Base-by-base conservation (phyloP, 2,888 invertebrate species). In the Hoplodrina ambigua region DNA sequence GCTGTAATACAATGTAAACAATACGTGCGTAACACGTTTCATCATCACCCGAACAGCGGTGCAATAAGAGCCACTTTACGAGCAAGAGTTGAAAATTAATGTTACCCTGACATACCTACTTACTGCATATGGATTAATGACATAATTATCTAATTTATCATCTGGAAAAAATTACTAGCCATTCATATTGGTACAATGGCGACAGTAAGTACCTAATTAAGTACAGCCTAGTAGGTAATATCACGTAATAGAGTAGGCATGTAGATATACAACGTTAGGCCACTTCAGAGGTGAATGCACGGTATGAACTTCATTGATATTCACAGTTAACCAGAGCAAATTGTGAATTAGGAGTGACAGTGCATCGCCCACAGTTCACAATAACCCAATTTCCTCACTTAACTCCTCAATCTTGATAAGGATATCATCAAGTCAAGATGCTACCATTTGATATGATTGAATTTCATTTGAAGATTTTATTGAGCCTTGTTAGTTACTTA, bases 351-450 rank as follows among this genome's bases (percentile, higher is more conserved):
- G 49, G 60, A 77, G 68, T 77, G 76, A 73, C 76, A 78, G 30
- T 68, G 17, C 59, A 60, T 76, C 62, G 59, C 58, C 58, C 61
- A 74, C 65, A 59, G 70, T 69, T 74, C 69, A 59, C 69, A 78
- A 65, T 78, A 78, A 77, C 52, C 58, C 69, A 78, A 78, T 78
- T 78, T 74, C 74, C 69, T 74, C 77, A 78, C 33, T 69, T 77
- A 41, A 69, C 61, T 78, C 33, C 74, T 62, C 55, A 57, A 69
- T 69, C 61, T 62, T 64, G 69, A 62, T 58, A 61, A 74, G 60
- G 74, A 78, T 61, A 69, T 78, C 54, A 69, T 69, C 60, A 63
- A 68, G 41, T 62, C 60, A 59, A 78, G 73, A 64, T 69, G 74
- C 41, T 46, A 61, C 33, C n/a, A 67, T 62, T 56, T 64, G 41